Percentiles rank a stretch among this genome's conserved stretches.
These are phyloP conservation scores for Enteromius fasciolatus DNA, from an alignment of 2,797 vertebrate species.

Conservation along the genomic window DNA sequence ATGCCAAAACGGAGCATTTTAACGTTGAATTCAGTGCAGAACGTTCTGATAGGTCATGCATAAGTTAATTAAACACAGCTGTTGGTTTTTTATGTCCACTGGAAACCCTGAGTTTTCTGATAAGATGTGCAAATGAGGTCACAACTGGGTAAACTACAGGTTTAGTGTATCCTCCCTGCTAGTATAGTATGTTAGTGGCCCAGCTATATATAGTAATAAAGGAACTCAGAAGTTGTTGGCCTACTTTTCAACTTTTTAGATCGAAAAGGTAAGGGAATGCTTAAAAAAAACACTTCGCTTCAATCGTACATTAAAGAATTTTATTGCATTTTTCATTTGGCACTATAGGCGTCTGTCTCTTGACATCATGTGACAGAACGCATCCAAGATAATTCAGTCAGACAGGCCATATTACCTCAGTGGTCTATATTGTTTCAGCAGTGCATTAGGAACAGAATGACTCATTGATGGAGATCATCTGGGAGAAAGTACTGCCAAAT, in stretches of 20 bases:
- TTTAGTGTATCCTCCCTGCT: neutral
- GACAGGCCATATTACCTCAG: conserved; percentile 15
- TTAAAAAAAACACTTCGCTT: neutral
- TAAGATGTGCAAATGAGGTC: neutral
- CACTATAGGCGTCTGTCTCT: neutral
- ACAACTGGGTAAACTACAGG: neutral
- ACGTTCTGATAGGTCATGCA: conserved; percentile 13
- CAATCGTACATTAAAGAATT: neutral
- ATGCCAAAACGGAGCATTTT: neutral
- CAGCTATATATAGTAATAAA: neutral
- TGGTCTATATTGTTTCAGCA: conserved; percentile 18
- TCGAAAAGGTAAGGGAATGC: neutral
- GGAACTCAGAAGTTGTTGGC: neutral
- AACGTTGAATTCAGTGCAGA: neutral
- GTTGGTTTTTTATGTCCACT: neutral
- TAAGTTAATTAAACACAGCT: conserved; percentile 11
- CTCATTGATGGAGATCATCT: conserved; percentile 25
- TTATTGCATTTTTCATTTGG: neutral
- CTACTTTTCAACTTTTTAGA: neutral
- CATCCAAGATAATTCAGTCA: conserved; percentile 17
- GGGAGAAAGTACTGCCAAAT: conserved; percentile 39
- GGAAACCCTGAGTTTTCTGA: neutral
- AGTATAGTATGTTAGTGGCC: neutral
- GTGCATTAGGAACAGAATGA: conserved; percentile 14
- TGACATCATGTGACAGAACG: conserved; percentile 7